Base-by-base conservation (phyloP, 2,113 vertebrate species). In the Solea senegalensis region DNA sequence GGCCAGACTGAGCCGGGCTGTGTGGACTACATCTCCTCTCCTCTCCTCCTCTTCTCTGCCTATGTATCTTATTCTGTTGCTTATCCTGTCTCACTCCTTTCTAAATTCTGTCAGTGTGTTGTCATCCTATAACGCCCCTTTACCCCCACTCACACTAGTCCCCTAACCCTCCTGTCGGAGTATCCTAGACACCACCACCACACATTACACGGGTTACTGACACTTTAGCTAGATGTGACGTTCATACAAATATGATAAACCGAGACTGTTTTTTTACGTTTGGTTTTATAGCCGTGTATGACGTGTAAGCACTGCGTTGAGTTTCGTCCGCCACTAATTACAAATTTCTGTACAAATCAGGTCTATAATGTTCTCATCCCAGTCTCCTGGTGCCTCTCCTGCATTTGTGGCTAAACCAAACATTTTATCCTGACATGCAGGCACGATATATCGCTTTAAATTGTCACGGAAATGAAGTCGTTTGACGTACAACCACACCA, bases 11-110 rank as follows among this genome's bases (percentile, higher is more conserved):
- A 81, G 82, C 80, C 80, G 65, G 62, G 73, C 74, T 90, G 92
- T 84, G 91, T 90, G 93, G 91, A 93, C 92, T 93, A 66, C 92
- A 94, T 93, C 92, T 44, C 72, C 84, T 89, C 82, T 90, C 93
- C 77, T 89, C 67, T 90, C 88, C 68, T 87, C 91, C 78, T 89
- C 58, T 21, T 66, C 41, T 68, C 39, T 46, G 16, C 57, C 74
- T 16, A 13, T 82, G 70, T 60, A 13, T 27, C 58, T 21, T 21
- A 21, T 21, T 21, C 60, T 60, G 53, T 21, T 44, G 63, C 53
- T 64, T 11, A 77, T 52, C 8, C 51, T 16, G 56, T 81, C 66
- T 70, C 65, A 46, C 50, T 58, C 62, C 26, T 84, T 73, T 72
- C 62, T 74, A 73, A 72, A 75, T 53, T 73, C 51, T 78, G 52